A percentile compares a stretch with the other conserved stretches of the same genome.
Evolutionary conservation across 2,888 invertebrate species (phyloP).

Genomic region (Blera fallax): DNA sequence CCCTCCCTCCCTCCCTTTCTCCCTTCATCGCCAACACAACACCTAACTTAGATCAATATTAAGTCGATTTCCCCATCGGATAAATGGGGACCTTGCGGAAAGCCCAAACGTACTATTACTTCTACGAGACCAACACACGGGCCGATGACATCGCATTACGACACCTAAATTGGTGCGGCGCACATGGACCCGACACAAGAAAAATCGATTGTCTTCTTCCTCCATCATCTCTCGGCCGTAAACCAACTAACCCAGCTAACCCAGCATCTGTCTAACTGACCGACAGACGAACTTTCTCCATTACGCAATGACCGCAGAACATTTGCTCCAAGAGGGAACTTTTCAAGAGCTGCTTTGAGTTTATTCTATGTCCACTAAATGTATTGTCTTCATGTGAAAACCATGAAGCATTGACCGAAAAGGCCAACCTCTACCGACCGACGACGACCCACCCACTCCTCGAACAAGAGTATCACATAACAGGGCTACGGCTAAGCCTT

Average conservation of each 20-base stretch:
- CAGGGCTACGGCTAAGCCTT: conserved; percentile 26
- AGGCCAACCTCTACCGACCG: conserved; percentile 26
- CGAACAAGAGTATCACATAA: neutral
- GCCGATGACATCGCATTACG: conserved; percentile 62
- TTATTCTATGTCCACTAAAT: conserved; percentile 36
- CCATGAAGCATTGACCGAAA: conserved; percentile 61
- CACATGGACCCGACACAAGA: neutral
- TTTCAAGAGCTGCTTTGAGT: conserved; percentile 44
- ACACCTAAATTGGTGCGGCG: conserved; percentile 48
- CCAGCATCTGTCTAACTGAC: conserved; percentile 27
- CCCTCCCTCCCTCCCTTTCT: too few relatives aligned
- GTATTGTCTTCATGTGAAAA: conserved; percentile 62
- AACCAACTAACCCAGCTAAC: conserved; percentile 41
- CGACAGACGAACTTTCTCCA: conserved; percentile 62
- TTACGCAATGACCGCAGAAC: conserved; percentile 66
- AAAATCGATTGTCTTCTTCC: conserved; percentile 50
- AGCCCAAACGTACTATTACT: conserved; percentile 30
- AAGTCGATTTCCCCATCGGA: conserved; percentile 42
- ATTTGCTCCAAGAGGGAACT: conserved; percentile 22
- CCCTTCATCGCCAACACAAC: neutral
- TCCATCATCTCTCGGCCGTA: conserved; percentile 17
- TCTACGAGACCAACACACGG: neutral
- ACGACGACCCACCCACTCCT: neutral
- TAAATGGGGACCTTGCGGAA: neutral
- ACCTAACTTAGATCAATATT: conserved; percentile 31